Base-by-base conservation (phyloP, 2,888 invertebrate species). In the Morinoia aosen region DNA sequence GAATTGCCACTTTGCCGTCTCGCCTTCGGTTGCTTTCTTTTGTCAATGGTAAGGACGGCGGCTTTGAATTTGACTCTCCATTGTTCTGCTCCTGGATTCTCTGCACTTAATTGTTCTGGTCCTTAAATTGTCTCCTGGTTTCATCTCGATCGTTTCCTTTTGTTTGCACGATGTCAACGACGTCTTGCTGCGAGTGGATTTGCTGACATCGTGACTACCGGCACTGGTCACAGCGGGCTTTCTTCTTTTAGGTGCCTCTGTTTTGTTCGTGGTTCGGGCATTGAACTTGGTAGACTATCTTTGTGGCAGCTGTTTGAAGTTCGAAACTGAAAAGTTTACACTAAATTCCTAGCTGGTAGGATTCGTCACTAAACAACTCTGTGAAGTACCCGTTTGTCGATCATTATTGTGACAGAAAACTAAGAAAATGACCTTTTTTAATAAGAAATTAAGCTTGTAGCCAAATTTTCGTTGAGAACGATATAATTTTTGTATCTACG, bases 111-210 rank as follows among this genome's bases (percentile, higher is more conserved):
- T 33, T 76, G 76, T 76, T 76, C 76, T 76, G 76, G 76, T 76
- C 76, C 76, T 76, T 76, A 33, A 76, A 33, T 76, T 76, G 76
- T 76, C 76, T 76, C 76, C 76, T 33, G 33, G 76, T 76, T 90
- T 90, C 90, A 90, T 90, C 90, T 90, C 39, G 90, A 90, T 90
- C 90, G 90, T 90, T 39, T 90, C 40, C 90, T 90, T 90, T 90
- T 90, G 40, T 90, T 90, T 90, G 90, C 48, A 16, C 90, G 90
- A 90, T 90, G 90, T 90, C 90, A 90, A 40, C 90, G 48, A 40
- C n/a, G 90, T 76, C 76, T 33, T 76, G 33, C 33, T 76, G 76
- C 76, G 33, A 76, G 25, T 39, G 8, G 39, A 90, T 90, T 90
- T 90, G 48, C 90, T 40, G 90, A 48, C 48, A 40, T 90, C 90